These are phyloP conservation scores for Halisarca cf. caerulea DNA, from an alignment of 37 sponge, comb jelly and placozoan genomes.

Conservation along the genomic window DNA sequence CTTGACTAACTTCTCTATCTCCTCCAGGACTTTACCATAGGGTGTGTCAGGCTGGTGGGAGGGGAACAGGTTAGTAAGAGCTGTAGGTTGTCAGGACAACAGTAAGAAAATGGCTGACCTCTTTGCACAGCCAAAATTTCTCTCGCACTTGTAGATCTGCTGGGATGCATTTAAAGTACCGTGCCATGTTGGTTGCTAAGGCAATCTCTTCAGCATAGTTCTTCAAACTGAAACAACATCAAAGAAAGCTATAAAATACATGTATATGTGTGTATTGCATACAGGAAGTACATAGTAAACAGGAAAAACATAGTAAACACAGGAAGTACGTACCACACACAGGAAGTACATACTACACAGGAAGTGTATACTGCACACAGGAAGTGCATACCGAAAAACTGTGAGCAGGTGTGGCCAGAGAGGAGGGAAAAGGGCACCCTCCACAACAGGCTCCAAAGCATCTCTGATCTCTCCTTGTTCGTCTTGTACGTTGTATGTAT, in stretches of 20 bases:
- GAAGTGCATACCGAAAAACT: conserved; percentile 40
- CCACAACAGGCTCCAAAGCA: conserved; percentile 39
- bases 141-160: conserved; percentile 63
- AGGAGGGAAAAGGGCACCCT: conserved; percentile 65
- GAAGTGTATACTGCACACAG: too few species aligned
- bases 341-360: too few species aligned
- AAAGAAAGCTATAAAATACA: too few species aligned
- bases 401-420: conserved; percentile 44
- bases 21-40: conserved; percentile 52
- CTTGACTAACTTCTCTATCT: conserved; percentile 30
- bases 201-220: conserved; percentile 66
- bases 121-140: conserved; percentile 62
- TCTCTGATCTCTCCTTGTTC: conserved; percentile 1
- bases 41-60: conserved; percentile 42
- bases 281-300: too few species aligned
- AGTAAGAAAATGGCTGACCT: conserved; percentile 38
- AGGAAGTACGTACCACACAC: neutral
- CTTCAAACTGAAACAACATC: conserved; percentile 31
- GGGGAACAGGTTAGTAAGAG: neutral
- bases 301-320: neutral
- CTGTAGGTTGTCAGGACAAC: neutral
- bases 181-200: conserved; percentile 68
- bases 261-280: too few species aligned
- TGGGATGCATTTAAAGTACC: conserved; percentile 55
- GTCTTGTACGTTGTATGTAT: neutral